Evolutionary conservation across 2,113 vertebrate species (phyloP), one percentile per base, ranked within the genome.

Genomic region (Antennarius striatus): DNA sequence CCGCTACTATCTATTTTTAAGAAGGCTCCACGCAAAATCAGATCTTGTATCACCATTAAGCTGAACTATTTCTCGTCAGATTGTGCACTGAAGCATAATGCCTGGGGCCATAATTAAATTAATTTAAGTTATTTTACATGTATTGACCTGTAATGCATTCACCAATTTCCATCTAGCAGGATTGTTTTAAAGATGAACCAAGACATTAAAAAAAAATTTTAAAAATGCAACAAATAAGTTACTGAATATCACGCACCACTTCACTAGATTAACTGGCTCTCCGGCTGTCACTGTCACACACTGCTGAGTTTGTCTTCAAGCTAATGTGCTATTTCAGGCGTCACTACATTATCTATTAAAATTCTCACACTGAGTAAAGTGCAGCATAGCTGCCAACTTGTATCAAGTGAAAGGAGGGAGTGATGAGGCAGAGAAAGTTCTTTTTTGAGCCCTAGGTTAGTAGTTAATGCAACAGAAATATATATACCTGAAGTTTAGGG

Each of bases 281-380:
- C 30, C 4, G 51, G 76, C 53, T 4, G 63, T 60, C 29, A 56
- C 49, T 71, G 64, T 50, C 60, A 17, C 62, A 53, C 75, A 55
- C 52, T 45, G 65, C 39, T 52, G 52, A 63, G 56, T 68, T 66
- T 55, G 50, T 74, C 61, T 67, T 60, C 42, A 50, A 53, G 68
- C 58, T 58, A 69, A 75, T 58, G 16, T 55, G 56, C 53, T 59
- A 66, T 49, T 73, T 74, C 71, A 71, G 62, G 59, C 69, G 2
- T 60, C 53, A 4, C 57, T 10, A 14, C 63, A 71, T 82, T 73
- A 76, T 62, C 52, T 68, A 78, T 75, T 82, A 59, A 84, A 62
- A 73, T 73, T 45, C 62, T 64, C 50, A 55, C 65, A 28, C 29
- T 15, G 46, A 17, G 40, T n/a, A 42, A 39, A 53, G 61, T 63